Conservation (phyloP, 2,888 invertebrate species). For the Clistopyga incitator region DNA sequence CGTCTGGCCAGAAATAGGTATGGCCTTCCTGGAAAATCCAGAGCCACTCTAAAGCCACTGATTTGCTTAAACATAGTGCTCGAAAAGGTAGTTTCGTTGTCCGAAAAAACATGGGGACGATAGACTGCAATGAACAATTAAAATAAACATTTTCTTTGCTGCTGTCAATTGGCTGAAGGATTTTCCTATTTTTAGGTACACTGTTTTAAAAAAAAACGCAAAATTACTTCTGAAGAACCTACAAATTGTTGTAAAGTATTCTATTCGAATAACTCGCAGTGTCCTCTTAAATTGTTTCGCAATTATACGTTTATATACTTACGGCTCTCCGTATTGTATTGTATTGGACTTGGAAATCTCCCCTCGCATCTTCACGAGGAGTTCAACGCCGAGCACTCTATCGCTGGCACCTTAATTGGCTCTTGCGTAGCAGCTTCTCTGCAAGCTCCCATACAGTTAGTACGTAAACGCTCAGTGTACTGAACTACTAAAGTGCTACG, state of each 20-base stretch:
- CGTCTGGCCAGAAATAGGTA: conserved; percentile 63
- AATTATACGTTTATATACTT: not conserved
- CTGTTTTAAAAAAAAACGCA: no score
- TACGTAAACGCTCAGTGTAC: conserved; percentile 20
- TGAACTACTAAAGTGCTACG: conserved; percentile 16
- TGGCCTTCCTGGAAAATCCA: conserved; percentile 63
- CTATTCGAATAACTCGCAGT: not conserved
- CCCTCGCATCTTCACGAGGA: conserved; percentile 16
- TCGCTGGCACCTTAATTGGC: conserved; percentile 57
- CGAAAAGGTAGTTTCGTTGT: not conserved
- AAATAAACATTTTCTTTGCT: not conserved
- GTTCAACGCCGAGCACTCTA: conserved; percentile 37
- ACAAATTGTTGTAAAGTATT: not conserved
- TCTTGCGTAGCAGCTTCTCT: conserved; percentile 39
- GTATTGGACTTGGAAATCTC: not conserved
- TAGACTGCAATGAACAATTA: not conserved
- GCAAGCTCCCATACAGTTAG: conserved; percentile 19
- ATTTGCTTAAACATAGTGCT: conserved; percentile 20
- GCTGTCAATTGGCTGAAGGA: not conserved
- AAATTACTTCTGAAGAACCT: not conserved
- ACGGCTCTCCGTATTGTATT: not conserved
- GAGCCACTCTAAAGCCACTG: conserved; percentile 15
- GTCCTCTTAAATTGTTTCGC: not conserved
- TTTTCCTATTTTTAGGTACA: not conserved
- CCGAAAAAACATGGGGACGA: not conserved